These are phyloP conservation scores for Pluvianellus socialis DNA, from an alignment of 2,113 vertebrate genomes.

Conservation along the genomic window DNA sequence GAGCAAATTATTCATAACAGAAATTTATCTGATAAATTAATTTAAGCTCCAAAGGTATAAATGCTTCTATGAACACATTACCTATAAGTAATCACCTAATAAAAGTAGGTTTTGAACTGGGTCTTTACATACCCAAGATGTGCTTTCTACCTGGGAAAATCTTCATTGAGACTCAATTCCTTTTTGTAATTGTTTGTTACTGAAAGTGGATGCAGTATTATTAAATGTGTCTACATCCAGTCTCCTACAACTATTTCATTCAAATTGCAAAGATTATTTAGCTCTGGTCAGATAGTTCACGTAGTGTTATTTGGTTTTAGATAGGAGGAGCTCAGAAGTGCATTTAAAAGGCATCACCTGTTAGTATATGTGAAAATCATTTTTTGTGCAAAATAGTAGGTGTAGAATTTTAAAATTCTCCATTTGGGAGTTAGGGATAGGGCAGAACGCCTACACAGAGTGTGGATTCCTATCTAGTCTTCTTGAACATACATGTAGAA, in stretches of 20 bases:
- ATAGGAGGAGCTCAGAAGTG: neutral
- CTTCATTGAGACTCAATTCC: neutral
- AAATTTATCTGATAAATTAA: neutral
- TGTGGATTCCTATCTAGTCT: neutral
- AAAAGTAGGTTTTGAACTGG: neutral
- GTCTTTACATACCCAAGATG: neutral
- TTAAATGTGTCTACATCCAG: neutral
- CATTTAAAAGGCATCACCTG: neutral
- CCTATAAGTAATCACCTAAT: neutral
- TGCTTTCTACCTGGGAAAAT: neutral
- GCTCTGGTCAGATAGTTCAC: neutral
- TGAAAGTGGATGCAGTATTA: neutral
- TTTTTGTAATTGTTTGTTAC: neutral
- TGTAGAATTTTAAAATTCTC: neutral
- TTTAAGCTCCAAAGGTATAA: neutral
- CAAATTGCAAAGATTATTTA: neutral
- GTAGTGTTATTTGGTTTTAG: neutral
- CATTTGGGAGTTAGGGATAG: neutral
- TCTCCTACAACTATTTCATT: neutral
- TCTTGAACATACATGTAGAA: neutral
- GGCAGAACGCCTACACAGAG: neutral
- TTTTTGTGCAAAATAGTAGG: neutral
- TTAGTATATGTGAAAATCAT: neutral
- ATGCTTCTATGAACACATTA: neutral
- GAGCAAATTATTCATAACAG: neutral